phyloP scores from a whole-genome alignment of 2,113 vertebrate species.

The Tetrax tetrax region DNA sequence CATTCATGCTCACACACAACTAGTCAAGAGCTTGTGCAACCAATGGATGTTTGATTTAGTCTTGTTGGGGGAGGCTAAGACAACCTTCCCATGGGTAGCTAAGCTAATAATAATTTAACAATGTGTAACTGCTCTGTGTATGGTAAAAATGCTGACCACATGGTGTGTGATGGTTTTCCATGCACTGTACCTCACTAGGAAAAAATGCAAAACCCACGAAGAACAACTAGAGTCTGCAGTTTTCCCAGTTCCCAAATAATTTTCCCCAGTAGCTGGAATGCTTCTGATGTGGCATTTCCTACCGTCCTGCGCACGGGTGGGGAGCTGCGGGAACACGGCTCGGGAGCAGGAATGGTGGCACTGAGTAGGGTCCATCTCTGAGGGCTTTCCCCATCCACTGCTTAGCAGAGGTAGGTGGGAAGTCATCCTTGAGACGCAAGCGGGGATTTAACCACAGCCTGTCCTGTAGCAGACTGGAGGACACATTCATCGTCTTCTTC shows the following conservation, averaged over 20 bases:
- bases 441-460: not conserved
- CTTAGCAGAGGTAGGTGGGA: not conserved
- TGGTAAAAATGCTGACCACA: constrained; percentile 62
- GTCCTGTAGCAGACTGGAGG: not conserved
- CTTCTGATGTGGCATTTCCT: constrained; percentile 36
- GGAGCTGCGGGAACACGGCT: not conserved
- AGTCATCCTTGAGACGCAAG: not conserved
- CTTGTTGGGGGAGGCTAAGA: not conserved
- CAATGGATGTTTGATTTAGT: not conserved
- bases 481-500: not conserved
- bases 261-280: not conserved
- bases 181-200: constrained; percentile 72
- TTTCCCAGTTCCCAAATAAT: not conserved
- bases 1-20: not conserved
- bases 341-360: not conserved
- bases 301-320: rapidly evolving
- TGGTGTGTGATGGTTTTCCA: constrained; percentile 27
- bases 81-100: not conserved
- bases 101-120: constrained; percentile 2
- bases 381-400: not conserved
- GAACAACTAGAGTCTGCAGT: constrained; percentile 34
- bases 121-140: constrained; percentile 42
- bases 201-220: constrained; percentile 74
- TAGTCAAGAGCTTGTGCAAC: not conserved
- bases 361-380: not conserved